Evolutionary conservation across 2,888 invertebrate genomes (phyloP), one percentile per base, ranked within the genome.

Genomic region (Nephrotoma guestfalica): DNA sequence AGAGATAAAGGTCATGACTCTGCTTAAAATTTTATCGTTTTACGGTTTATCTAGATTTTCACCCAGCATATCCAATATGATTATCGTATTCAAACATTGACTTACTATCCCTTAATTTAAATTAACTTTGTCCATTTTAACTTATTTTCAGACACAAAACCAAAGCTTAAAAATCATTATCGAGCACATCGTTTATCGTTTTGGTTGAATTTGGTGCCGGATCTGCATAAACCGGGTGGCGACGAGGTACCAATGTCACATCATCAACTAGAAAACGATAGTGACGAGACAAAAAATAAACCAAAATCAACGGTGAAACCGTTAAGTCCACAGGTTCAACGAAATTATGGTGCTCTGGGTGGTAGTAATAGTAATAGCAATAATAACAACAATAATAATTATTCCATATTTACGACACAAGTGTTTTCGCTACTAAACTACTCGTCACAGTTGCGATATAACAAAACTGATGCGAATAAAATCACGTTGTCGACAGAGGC

Each of bases 171-270:
- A 91, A 97, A 97, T 89, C 98, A 98, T 92, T 98, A 98, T 92
- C 94, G 98, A 88, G 98, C 98, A 1, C 98, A 98, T 90, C 93
- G 95, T 88, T 93, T 98, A 86, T 98, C 98, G 0, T 97, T 98
- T 91, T 99, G 99, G 99, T 91, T 98, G 87, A 97, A 98, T 90
- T 93, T 98, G 86, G 97, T 99, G 87, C 98, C 98, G 45, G 98
- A 98, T 90, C 93, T 97, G 42, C 97, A 97, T 90, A 95, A 96
- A 88, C 96, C 97, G 0, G 97, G 97, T 6, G 96, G 96, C 6
- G 96, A 96, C 89, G 96, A 97, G 89, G 96, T 97, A 4, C 96
- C 96, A 41, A 93, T 94, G 83, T 95, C 96, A 0, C 97, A 97
- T 91, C 98, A 98, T 91, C 95, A 96, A 88, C 93, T 98, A 1